Base-by-base conservation (phyloP, 2,797 vertebrate species). In the Mallotus villosus region DNA sequence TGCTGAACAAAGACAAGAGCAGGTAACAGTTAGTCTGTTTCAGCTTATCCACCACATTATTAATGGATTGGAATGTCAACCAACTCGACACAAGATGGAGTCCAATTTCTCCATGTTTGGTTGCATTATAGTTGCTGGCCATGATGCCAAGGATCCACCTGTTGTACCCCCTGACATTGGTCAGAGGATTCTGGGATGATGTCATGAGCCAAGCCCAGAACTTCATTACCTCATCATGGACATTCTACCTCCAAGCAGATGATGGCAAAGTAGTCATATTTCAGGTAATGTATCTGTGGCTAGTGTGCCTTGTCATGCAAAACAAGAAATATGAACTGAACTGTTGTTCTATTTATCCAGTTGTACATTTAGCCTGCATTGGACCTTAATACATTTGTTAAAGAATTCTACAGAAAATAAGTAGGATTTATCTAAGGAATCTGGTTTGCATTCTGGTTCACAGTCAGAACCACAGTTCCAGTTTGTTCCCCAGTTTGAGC, bases 191-290 rank as follows among this genome's bases (percentile, higher is more conserved):
- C 78, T 99, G 96, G 96, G 96, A 96, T 64, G 97, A 99, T 69
- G 85, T 98, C 78, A 95, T 99, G 95, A 97, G 90, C 87, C 97
- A 97, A 4, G 97, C 98, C 32, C 97, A 99, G 83, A 97, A 93
- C 86, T 95, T 99, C 73, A 95, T 99, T 84, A 94, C 95, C 1
- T 97, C 97, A 32, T 94, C 96, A 0, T 99, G 97, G 98, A 98
- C 97, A 0, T 97, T 99, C 86, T 99, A 98, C 88, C 94, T 99
- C 82, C 97, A 99, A 84, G 97, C 95, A 11, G 98, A 99, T 82
- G 96, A 99, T 84, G 97, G 97, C 73, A 97, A 95, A 92, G 95
- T 99, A 55, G 93, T 99, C 37, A 95, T 99, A 89, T 98, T 98
- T 86, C 97, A 99, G 96, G 98, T 99, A 81, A 66, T 14, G 12